Evolutionary conservation across 2,113 vertebrate genomes (phyloP).

Genomic region (Malaclemys terrapin): DNA sequence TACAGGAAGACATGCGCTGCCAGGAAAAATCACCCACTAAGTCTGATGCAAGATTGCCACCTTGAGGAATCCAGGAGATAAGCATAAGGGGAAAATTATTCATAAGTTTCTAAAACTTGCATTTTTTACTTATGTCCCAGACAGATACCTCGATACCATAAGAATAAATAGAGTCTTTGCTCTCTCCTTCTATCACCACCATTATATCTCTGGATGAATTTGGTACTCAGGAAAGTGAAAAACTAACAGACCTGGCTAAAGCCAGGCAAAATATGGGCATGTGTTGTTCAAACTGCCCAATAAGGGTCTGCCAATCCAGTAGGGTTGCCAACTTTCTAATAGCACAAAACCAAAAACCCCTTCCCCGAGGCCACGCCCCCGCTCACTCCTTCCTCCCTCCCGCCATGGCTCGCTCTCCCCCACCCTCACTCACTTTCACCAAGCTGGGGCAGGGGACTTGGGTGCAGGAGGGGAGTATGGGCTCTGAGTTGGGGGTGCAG

Average conservation of each 20-base stretch:
- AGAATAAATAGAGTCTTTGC: not conserved
- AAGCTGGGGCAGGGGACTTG: too few species aligned
- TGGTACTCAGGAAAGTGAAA: not conserved
- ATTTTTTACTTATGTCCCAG: not conserved
- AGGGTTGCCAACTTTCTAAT: not conserved
- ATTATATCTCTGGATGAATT: not conserved
- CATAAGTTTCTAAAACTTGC: not conserved
- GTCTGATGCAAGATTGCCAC: slow-evolving; percentile 63
- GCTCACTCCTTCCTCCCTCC: too few species aligned
- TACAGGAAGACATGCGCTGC: not conserved
- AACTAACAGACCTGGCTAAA: not conserved
- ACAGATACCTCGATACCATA: not conserved
- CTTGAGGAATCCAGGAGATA: slow-evolving; percentile 61
- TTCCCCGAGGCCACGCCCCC: too few species aligned
- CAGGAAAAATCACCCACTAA: not conserved
- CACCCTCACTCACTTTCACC: too few species aligned
- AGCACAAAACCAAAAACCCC: too few species aligned
- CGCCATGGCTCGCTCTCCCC: too few species aligned
- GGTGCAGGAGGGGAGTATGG: too few species aligned
- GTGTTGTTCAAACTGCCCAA: not conserved
- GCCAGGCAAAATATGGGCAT: not conserved
- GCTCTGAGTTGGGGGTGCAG: too few species aligned
- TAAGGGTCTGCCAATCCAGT: not conserved
- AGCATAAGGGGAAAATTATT: not conserved
- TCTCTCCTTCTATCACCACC: not conserved